phyloP scores from a whole-genome alignment of 2,888 invertebrate genomes.

The Stegana nigrithorax region DNA sequence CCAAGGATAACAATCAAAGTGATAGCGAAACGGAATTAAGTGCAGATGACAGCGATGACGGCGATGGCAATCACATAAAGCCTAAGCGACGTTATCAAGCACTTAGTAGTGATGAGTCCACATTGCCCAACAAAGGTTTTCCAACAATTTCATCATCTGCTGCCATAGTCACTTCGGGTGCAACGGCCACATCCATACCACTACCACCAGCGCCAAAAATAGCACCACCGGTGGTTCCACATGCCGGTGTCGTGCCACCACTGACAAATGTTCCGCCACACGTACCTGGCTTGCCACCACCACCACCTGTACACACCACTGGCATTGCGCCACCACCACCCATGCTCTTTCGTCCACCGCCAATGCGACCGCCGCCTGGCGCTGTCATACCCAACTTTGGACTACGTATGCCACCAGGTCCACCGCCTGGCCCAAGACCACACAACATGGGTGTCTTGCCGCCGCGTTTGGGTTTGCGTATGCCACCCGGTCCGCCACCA shows the following conservation, averaged over 20 bases:
- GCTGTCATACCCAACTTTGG: constrained; percentile 56
- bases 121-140: too few species aligned
- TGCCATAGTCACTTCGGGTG: neutral
- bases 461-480: constrained; percentile 61
- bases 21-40: constrained; percentile 8
- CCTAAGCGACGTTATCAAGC: neutral
- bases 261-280: constrained; percentile 47
- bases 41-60: constrained; percentile 26
- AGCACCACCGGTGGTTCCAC: constrained; percentile 17
- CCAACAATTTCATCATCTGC: neutral
- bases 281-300: too few species aligned
- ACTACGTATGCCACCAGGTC: constrained; percentile 68
- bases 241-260: constrained; percentile 37
- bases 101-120: too few species aligned
- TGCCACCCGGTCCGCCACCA: constrained; percentile 70
- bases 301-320: constrained; percentile 68
- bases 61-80: constrained; percentile 34
- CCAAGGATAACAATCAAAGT: constrained; percentile 22
- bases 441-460: constrained; percentile 49
- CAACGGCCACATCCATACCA: constrained; percentile 43
- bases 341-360: constrained; percentile 73
- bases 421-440: constrained; percentile 66
- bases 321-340: constrained; percentile 67
- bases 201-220: constrained; percentile 43
- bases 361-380: constrained; percentile 69